phyloP scores from a whole-genome alignment of 2,113 vertebrate genomes.

The Perca schrenkii region DNA sequence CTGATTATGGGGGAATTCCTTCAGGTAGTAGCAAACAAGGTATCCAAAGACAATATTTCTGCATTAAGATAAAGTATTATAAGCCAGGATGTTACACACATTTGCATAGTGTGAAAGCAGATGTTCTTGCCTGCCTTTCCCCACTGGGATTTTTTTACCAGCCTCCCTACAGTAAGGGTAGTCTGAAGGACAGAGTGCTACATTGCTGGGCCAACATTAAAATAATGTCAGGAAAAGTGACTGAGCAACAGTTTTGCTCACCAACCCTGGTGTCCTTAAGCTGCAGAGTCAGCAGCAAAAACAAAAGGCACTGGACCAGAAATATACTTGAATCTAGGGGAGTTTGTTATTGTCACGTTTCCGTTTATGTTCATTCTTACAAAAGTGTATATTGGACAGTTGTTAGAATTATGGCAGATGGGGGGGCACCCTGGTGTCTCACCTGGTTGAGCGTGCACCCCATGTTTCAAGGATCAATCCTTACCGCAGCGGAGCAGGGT shows the following conservation, averaged over 20 bases:
- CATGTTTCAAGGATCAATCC: too few relatives aligned
- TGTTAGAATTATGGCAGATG: neutral
- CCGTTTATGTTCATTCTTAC: neutral
- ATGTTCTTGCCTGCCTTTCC: neutral
- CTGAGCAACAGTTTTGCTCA: neutral
- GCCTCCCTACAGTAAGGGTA: neutral
- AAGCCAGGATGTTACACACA: neutral
- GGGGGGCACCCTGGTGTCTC: too few relatives aligned
- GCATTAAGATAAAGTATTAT: neutral
- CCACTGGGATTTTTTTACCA: neutral
- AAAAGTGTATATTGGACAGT: neutral
- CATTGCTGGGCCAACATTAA: slow-evolving; percentile 13
- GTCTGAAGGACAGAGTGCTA: slow-evolving; percentile 41
- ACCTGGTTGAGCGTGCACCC: too few relatives aligned
- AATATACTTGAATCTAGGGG: neutral
- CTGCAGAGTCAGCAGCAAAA: slow-evolving; percentile 46
- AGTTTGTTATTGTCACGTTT: slow-evolving; percentile 8
- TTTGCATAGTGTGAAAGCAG: neutral
- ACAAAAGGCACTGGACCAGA: slow-evolving; percentile 19
- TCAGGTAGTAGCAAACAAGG: neutral
- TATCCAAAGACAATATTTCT: neutral
- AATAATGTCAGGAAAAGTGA: slow-evolving; percentile 16
- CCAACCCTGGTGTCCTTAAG: slow-evolving; percentile 12
- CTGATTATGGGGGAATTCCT: neutral
- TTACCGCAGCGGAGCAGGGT: too few relatives aligned